phyloP scores from a whole-genome alignment of 1,140 invertebrate species.

The Drosophila hydei region DNA sequence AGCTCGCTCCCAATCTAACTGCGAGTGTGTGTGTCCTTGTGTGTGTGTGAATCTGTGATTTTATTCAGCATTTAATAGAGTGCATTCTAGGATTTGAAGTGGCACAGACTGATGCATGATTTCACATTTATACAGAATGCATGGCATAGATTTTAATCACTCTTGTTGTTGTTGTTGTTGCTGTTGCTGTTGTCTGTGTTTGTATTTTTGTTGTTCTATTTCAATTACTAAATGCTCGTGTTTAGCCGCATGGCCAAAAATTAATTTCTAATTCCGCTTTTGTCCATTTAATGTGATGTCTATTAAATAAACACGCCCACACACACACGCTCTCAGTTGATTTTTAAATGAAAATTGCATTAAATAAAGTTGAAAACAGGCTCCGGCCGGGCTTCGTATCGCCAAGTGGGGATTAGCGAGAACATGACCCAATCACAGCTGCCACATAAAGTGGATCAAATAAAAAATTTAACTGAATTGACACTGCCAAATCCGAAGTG shows the following conservation, averaged over 20 bases:
- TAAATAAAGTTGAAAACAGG: constrained; percentile 76
- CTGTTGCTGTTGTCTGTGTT: constrained; percentile 5
- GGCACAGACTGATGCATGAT: constrained; percentile 38
- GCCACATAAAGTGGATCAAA: constrained; percentile 40
- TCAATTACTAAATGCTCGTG: constrained; percentile 38
- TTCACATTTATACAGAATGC: constrained; percentile 28
- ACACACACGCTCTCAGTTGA: background rate
- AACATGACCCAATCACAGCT: constrained; percentile 60
- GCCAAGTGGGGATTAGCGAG: constrained; percentile 64
- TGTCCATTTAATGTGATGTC: constrained; percentile 60
- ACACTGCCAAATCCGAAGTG: background rate
- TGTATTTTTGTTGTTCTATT: constrained; percentile 12
- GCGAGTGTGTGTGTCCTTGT: background rate
- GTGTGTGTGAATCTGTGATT: constrained; percentile 38
- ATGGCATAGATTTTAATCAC: constrained; percentile 44
- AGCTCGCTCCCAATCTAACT: constrained; percentile 14
- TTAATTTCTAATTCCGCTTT: constrained; percentile 69
- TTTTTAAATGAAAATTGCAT: constrained; percentile 56
- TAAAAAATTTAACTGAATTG: background rate
- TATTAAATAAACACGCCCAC: constrained; percentile 60
- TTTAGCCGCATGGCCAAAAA: constrained; percentile 60
- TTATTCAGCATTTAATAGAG: constrained; percentile 70
- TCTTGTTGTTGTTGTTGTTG: constrained; percentile 11
- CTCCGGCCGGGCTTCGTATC: constrained; percentile 44
- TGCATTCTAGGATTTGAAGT: constrained; percentile 53